These are phyloP conservation scores for Lethrus apterus DNA, from an alignment of 1,140 invertebrate species.

Conservation along the genomic window DNA sequence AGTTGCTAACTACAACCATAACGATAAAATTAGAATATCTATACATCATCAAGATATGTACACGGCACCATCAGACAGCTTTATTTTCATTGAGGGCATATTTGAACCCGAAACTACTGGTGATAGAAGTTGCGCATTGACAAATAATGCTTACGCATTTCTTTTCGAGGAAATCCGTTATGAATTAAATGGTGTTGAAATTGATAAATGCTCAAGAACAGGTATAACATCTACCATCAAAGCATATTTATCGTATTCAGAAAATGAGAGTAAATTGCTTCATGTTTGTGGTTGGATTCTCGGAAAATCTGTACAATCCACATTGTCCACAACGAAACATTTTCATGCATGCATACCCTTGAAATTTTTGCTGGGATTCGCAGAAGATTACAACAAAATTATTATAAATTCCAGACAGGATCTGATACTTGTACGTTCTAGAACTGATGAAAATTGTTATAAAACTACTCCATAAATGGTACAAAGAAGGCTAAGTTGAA, in stretches of 20 bases:
- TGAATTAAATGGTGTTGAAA: conserved; percentile 41
- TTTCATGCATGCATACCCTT: conserved; percentile 41
- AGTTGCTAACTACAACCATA: conserved; percentile 16
- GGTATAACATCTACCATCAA: conserved; percentile 40
- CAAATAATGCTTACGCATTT: conserved; percentile 38
- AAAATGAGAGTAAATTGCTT: conserved; percentile 20
- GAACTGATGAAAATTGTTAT: conserved; percentile 27
- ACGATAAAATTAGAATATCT: conserved; percentile 27
- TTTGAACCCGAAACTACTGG: conserved; percentile 16
- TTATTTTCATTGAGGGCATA: conserved; percentile 27
- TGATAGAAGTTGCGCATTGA: conserved; percentile 18
- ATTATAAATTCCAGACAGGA: conserved; percentile 42
- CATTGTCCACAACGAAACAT: conserved; percentile 16
- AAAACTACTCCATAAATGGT: conserved; percentile 2
- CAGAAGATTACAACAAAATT: conserved; percentile 44
- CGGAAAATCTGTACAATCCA: neutral
- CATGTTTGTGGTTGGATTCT: conserved; percentile 33
- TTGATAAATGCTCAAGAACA: conserved; percentile 40
- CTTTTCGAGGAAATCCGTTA: conserved; percentile 43
- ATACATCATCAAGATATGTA: conserved; percentile 24
- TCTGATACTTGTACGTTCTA: conserved; percentile 38
- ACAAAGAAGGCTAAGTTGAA: neutral
- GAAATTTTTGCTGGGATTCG: conserved; percentile 39
- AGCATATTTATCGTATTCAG: conserved; percentile 28
- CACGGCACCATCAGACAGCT: conserved; percentile 14